These are phyloP conservation scores for Lepidurus packardi DNA, from an alignment of 1,140 invertebrate genomes.

Conservation along the genomic window DNA sequence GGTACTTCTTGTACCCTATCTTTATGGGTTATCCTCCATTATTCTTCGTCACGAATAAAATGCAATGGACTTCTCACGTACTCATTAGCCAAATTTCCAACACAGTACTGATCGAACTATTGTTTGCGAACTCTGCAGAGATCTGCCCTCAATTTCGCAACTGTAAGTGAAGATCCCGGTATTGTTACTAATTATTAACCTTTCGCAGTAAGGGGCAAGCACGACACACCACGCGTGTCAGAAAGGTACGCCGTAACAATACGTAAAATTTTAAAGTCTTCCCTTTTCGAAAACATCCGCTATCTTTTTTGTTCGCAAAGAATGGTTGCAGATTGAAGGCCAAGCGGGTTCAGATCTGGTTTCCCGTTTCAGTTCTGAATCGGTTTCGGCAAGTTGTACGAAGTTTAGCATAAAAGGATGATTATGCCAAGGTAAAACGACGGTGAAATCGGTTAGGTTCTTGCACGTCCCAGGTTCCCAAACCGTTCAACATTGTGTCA, in stretches of 20 bases:
- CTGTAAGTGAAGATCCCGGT: not conserved
- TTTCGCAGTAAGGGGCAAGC: not conserved
- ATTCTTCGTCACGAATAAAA: too few species aligned
- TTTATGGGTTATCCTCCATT: too few species aligned
- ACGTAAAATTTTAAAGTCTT: not conserved
- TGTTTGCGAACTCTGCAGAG: not conserved
- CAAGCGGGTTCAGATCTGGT: not conserved
- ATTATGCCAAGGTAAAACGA: constrained; percentile 22
- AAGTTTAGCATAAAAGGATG: not conserved
- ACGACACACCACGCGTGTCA: too few species aligned
- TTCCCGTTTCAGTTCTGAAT: not conserved
- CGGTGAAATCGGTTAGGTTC: constrained; percentile 14
- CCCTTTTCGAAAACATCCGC: not conserved
- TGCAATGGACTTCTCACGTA: too few species aligned
- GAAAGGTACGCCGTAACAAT: not conserved
- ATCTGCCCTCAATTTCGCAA: not conserved
- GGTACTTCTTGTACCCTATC: too few species aligned
- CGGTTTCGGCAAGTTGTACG: not conserved
- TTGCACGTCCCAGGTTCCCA: not conserved
- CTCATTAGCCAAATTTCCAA: too few species aligned
- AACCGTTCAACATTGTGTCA: constrained; percentile 14
- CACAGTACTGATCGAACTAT: not conserved
- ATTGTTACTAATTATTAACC: not conserved
- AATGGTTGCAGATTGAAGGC: not conserved
- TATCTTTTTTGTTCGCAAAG: not conserved